phyloP scores from a whole-genome alignment of 2,797 vertebrate species.

The Phrynocephalus guinanensis region DNA sequence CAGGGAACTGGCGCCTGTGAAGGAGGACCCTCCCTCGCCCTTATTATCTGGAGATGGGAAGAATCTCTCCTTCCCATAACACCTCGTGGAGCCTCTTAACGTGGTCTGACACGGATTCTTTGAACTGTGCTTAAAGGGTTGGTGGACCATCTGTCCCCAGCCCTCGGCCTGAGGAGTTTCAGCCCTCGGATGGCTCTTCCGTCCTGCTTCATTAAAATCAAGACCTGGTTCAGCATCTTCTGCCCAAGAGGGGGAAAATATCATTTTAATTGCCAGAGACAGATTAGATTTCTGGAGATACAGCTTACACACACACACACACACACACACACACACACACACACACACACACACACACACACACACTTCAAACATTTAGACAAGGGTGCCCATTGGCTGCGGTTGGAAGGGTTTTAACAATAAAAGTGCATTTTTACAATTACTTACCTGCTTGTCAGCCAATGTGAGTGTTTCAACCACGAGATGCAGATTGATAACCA shows the following conservation, averaged over 20 bases:
- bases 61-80: not conserved
- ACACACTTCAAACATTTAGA: no score
- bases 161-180: conserved; percentile 25
- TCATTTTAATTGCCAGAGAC: not conserved
- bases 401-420: not conserved
- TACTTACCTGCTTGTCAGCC: not conserved
- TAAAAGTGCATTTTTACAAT: not conserved
- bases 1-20: not conserved
- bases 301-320: no score
- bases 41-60: conserved; percentile 41
- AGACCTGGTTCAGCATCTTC: not conserved
- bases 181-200: conserved; percentile 15
- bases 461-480: not conserved
- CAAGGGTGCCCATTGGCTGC: no score
- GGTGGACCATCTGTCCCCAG: conserved; percentile 21
- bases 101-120: not conserved
- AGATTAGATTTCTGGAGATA: no score
- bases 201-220: not conserved
- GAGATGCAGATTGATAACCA: not conserved
- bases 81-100: not conserved
- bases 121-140: conserved; percentile 35
- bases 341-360: no score
- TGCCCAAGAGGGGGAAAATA: not conserved
- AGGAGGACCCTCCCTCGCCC: conserved; percentile 35
- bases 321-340: no score